These are phyloP conservation scores for Acipenser oxyrinchus DNA, from an alignment of 2,797 vertebrate species.

Conservation along the genomic window DNA sequence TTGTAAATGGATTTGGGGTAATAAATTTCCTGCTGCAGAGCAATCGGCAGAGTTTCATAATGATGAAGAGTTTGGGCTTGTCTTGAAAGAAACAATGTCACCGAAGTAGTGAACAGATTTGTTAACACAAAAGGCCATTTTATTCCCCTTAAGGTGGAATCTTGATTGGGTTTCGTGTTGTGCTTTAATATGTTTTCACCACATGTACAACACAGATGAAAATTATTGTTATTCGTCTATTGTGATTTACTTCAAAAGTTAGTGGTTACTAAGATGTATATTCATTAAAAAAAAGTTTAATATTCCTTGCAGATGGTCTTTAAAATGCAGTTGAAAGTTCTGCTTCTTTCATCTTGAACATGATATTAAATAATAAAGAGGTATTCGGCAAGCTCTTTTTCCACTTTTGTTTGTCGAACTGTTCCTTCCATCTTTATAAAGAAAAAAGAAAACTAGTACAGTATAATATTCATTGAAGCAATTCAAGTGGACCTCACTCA, in stretches of 20 bases:
- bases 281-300: too few species aligned
- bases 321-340: too few species aligned
- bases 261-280: not conserved
- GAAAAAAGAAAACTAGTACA: too few species aligned
- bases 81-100: conserved; percentile 66
- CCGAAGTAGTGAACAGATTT: conserved; percentile 53
- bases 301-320: too few species aligned
- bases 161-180: conserved; percentile 55
- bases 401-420: too few species aligned
- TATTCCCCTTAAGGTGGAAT: conserved; percentile 60
- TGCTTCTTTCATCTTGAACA: too few species aligned
- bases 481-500: too few species aligned
- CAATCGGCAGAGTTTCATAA: conserved; percentile 65
- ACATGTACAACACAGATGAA: conserved; percentile 43
- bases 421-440: too few species aligned
- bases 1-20: conserved; percentile 67
- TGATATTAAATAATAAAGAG: too few species aligned
- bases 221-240: conserved; percentile 32
- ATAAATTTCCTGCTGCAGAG: conserved; percentile 71
- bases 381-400: too few species aligned
- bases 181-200: conserved; percentile 64
- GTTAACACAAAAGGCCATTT: conserved; percentile 58
- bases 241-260: conserved; percentile 33
- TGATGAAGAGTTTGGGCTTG: conserved; percentile 81
- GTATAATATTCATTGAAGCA: too few species aligned